phyloP scores from a whole-genome alignment of 2,113 vertebrate species.

The Pampusana beccarii region DNA sequence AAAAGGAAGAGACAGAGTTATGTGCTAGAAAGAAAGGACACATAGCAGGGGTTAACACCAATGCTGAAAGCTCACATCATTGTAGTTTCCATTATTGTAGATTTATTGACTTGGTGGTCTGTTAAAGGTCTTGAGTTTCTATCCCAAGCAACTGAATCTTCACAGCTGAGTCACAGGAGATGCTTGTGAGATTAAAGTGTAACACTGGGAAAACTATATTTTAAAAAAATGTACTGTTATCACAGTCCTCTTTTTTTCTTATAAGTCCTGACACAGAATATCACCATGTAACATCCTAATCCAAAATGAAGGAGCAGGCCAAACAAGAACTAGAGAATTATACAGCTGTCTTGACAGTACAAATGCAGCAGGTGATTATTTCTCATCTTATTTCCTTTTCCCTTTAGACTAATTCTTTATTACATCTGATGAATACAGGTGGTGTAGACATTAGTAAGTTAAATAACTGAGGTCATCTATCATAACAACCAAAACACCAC shows the following conservation, averaged over 20 bases:
- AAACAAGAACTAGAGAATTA: neutral
- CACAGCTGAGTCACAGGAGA: neutral
- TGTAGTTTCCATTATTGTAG: neutral
- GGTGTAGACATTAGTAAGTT: neutral
- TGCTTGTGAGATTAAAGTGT: neutral
- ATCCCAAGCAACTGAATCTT: neutral
- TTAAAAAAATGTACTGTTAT: neutral
- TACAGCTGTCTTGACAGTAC: neutral
- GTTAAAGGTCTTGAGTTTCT: neutral
- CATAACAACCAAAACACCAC: neutral
- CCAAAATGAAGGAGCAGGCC: neutral
- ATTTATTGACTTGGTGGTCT: neutral
- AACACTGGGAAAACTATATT: neutral
- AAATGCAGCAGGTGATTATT: neutral
- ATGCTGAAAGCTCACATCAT: neutral
- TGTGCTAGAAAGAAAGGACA: neutral
- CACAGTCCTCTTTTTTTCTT: accelerated
- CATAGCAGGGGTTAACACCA: accelerated
- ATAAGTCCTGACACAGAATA: neutral
- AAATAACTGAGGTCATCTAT: neutral
- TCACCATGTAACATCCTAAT: neutral
- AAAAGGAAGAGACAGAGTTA: neutral
- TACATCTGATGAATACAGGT: neutral
- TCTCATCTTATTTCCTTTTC: neutral
- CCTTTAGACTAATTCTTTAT: neutral